Percentiles rank a stretch among this genome's conserved stretches.
Conservation (phyloP, 2,888 invertebrate genomes). For the Drosophila glabriapex region DNA sequence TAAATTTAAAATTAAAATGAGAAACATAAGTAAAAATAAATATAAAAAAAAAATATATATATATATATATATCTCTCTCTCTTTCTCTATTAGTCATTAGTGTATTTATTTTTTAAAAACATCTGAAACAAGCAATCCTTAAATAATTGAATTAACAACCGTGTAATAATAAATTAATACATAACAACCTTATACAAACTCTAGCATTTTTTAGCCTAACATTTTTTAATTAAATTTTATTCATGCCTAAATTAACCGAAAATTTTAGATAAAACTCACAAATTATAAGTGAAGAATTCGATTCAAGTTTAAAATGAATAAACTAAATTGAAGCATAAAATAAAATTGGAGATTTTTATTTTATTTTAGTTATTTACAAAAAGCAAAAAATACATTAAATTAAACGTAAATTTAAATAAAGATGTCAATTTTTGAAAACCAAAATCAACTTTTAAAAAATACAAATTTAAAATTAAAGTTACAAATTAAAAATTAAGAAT, state of each 20-base stretch:
- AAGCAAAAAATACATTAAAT: not conserved
- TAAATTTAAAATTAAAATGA: not conserved
- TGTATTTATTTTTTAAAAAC: not conserved
- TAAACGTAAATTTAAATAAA: not conserved
- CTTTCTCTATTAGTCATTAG: not conserved
- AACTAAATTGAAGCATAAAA: not conserved
- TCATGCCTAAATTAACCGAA: not conserved
- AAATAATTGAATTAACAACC: not conserved
- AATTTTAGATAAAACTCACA: not conserved
- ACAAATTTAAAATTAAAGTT: not conserved
- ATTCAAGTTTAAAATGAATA: not conserved
- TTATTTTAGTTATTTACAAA: not conserved
- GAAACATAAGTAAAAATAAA: not conserved
- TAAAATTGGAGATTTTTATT: not conserved
- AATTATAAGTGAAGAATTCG: not conserved
- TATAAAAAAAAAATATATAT: not conserved
- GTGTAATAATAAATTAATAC: not conserved
- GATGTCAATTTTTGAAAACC: not conserved
- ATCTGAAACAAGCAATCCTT: not conserved
- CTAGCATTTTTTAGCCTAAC: not conserved
- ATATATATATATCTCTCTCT: not conserved
- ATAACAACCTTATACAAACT: not conserved
- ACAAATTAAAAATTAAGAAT: not conserved
- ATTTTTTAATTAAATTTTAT: not conserved
- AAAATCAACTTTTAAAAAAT: not conserved